Conservation (phyloP, 1,140 invertebrate species). For the Druon quercuslanigerum region DNA sequence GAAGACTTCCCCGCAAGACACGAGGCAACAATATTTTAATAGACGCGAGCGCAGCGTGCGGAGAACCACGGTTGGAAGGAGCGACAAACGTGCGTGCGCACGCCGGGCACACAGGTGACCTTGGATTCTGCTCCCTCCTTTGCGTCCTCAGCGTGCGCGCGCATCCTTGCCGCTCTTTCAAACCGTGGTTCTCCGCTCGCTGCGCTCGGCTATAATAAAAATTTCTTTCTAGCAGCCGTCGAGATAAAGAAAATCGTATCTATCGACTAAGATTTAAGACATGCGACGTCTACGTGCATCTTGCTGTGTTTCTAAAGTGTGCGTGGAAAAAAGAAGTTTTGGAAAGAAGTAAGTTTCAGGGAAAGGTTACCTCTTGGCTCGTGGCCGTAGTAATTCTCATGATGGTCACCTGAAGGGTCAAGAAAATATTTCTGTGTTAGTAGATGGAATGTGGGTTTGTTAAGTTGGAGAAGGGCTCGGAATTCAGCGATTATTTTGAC, state of each 20-base stretch:
- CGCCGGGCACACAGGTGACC: too few species aligned
- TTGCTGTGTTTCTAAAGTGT: conserved; percentile 10
- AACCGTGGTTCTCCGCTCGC: too few species aligned
- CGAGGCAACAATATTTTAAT: too few species aligned
- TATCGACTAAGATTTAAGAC: conserved; percentile 38
- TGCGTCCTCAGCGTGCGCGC: too few species aligned
- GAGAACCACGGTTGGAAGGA: too few species aligned
- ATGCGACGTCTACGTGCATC: conserved; percentile 55
- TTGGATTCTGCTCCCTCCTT: too few species aligned
- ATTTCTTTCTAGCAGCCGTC: neutral
- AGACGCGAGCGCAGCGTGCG: too few species aligned
- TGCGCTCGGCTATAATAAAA: too few species aligned
- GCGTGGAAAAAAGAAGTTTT: neutral
- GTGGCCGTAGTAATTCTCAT: conserved; percentile 65
- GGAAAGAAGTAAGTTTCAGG: conserved; percentile 31
- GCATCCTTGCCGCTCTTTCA: too few species aligned
- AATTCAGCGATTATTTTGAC: neutral
- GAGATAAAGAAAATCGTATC: neutral
- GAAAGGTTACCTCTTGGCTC: conserved; percentile 66
- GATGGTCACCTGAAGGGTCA: conserved; percentile 59
- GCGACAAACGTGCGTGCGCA: too few species aligned
- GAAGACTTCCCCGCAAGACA: too few species aligned
- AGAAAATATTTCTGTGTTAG: conserved; percentile 35
- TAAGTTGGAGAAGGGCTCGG: neutral
- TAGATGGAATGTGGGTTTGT: neutral